Evolutionary conservation across 1,140 invertebrate species (phyloP).

Genomic region (Drosophila tani): DNA sequence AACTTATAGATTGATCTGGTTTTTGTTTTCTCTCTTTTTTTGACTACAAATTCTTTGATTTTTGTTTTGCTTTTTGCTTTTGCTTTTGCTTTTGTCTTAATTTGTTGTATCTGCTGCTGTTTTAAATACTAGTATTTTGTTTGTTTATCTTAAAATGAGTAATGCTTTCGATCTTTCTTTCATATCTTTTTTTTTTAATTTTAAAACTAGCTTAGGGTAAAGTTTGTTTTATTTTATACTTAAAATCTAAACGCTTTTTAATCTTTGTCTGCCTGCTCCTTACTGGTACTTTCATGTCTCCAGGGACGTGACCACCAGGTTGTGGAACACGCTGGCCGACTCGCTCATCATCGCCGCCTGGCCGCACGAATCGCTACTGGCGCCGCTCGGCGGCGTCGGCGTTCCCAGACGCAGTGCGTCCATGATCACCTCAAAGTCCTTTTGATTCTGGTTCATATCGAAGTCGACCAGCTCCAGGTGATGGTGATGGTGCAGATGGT

Average conservation of each 20-base stretch:
- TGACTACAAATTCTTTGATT: constrained; percentile 81
- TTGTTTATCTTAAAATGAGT: constrained; percentile 42
- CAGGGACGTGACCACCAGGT: constrained; percentile 88
- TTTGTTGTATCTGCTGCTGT: constrained; percentile 21
- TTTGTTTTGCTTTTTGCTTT: constrained; percentile 54
- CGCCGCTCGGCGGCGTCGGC: constrained; percentile 83
- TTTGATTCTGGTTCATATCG: constrained; percentile 84
- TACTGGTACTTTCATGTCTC: constrained; percentile 87
- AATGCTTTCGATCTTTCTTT: constrained; percentile 33
- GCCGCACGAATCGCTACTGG: constrained; percentile 86
- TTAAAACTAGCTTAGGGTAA: constrained; percentile 15
- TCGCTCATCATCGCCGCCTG: constrained; percentile 90
- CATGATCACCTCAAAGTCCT: constrained; percentile 85
- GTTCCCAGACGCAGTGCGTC: constrained; percentile 84
- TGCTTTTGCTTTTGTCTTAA: constrained; percentile 19
- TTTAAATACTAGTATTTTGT: constrained; percentile 8
- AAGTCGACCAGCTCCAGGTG: constrained; percentile 84
- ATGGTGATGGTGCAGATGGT: constrained; percentile 32
- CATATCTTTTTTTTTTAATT: background rate
- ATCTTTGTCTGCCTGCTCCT: constrained; percentile 28
- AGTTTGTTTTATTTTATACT: constrained; percentile 6
- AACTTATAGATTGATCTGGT: constrained; percentile 38
- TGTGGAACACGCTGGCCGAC: constrained; percentile 89
- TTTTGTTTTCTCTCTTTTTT: constrained; percentile 44
- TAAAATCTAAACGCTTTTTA: constrained; percentile 28